Percentiles rank a stretch among this genome's conserved stretches.
These are phyloP conservation scores for Nymphalis urticae DNA, from an alignment of 2,888 invertebrate genomes.

Conservation along the genomic window DNA sequence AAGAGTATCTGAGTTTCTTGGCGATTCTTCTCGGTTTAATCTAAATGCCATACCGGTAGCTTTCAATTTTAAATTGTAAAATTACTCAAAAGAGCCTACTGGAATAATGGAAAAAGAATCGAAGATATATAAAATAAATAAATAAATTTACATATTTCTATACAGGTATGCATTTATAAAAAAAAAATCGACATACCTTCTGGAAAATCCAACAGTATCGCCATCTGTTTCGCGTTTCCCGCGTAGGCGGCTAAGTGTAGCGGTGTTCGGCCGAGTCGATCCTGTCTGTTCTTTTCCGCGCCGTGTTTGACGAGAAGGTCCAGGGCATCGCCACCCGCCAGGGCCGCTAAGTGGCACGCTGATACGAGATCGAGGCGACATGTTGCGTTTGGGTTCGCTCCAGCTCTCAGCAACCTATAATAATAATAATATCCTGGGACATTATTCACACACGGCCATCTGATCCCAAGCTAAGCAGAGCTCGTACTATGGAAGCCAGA, in stretches of 20 bases:
- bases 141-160: too few species aligned
- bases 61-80: too few species aligned
- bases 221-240: conserved; percentile 70
- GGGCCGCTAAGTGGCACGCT: conserved; percentile 74
- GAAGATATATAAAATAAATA: too few species aligned
- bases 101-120: too few species aligned
- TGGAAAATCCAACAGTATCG: conserved; percentile 67
- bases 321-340: conserved; percentile 65
- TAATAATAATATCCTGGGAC: neutral
- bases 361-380: conserved; percentile 70
- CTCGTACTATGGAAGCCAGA: too few species aligned
- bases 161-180: too few species aligned
- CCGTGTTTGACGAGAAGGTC: conserved; percentile 66
- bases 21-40: too few species aligned
- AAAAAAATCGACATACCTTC: conserved; percentile 54
- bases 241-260: conserved; percentile 76
- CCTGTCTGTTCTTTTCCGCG: conserved; percentile 67
- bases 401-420: conserved; percentile 66
- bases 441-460: too few species aligned
- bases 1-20: too few species aligned
- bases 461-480: too few species aligned
- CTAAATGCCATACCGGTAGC: too few species aligned
- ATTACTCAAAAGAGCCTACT: too few species aligned
- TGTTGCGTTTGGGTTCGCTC: conserved; percentile 77
- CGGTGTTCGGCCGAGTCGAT: conserved; percentile 71